Evolutionary conservation across 2,797 vertebrate genomes (phyloP), one percentile per base, ranked within the genome.

Genomic region (Morus bassanus): DNA sequence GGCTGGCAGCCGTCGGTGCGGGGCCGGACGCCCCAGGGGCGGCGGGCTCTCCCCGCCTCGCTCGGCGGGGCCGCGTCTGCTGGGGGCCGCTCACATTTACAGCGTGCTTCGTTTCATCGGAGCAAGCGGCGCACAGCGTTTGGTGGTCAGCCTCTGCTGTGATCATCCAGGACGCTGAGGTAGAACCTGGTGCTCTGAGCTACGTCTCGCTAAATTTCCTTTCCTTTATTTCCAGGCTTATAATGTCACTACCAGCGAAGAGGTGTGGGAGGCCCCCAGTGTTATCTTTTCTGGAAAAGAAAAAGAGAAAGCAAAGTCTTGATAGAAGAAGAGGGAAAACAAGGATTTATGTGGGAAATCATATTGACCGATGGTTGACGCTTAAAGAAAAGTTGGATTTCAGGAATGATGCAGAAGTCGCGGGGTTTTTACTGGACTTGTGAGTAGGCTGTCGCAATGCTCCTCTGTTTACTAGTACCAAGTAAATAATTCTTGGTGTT

Each of bases 231-330:
- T 24, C 12, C 11, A 89, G 90, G 61, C 27, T 69, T 12, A 16
- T 12, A 1, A 92, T 95, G 95, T 76, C 93, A 0, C 7, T 67
- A 3, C 65, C 91, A 4, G 33, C 72, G 2, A 84, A 93, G 65
- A 75, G 65, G 3, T 94, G 89, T 8, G 91, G 94, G 5, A 91
- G 94, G 33, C 87, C 84, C 2, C 35, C 91, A 0, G 61, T 88
- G 57, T 13, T 97, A 78, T 93, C 94, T 17, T 91, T 88, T 25
- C n/a, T 91, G 75, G 93, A 93, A 74, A 95, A 89, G 59, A 96
- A 93, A 53, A 93, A 81, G 53, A 89, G 95, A 31, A 97, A 93
- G 37, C 86, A 91, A 37, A 86, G 51, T 7, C 92, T 95, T 15
- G 94, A 90, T 12, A 81, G 91, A 13, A 89, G 85, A 73, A 89